Evolutionary conservation across 1,140 invertebrate genomes (phyloP).

Genomic region (Bombyx mandarina): DNA sequence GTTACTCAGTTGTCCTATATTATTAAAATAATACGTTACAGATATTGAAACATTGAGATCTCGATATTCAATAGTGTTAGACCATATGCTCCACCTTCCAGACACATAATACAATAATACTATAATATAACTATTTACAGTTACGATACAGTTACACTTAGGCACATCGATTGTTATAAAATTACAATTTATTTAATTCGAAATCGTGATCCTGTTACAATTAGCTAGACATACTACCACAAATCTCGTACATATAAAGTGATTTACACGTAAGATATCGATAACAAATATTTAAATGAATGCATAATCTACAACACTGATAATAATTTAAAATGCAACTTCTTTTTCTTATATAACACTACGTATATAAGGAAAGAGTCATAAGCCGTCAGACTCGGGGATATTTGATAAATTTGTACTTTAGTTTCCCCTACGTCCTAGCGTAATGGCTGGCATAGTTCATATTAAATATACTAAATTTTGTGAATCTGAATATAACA

Average conservation of each 20-base stretch:
- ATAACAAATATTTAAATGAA: constrained; percentile 7
- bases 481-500: constrained; percentile 46
- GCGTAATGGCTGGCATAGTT: constrained; percentile 25
- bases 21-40: constrained; percentile 5
- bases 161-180: constrained; percentile 73
- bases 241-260: constrained; percentile 46
- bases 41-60: constrained; percentile 3
- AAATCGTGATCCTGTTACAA: constrained; percentile 58
- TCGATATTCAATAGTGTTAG: constrained; percentile 5
- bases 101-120: constrained; percentile 36
- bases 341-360: constrained; percentile 47
- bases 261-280: constrained; percentile 23
- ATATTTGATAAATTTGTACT: constrained; percentile 63
- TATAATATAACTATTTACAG: constrained; percentile 53
- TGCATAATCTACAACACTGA: constrained; percentile 13
- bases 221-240: constrained; percentile 48
- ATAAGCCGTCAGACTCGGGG: constrained; percentile 41
- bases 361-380: constrained; percentile 59
- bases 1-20: constrained; percentile 19
- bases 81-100: constrained; percentile 16
- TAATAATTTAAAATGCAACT: constrained; percentile 46
- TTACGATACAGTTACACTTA: constrained; percentile 69
- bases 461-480: constrained; percentile 37
- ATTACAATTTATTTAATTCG: constrained; percentile 59
- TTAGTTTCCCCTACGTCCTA: constrained; percentile 26